Evolutionary conservation across 2,888 invertebrate genomes (phyloP).

Genomic region (Drosophila mimetica): DNA sequence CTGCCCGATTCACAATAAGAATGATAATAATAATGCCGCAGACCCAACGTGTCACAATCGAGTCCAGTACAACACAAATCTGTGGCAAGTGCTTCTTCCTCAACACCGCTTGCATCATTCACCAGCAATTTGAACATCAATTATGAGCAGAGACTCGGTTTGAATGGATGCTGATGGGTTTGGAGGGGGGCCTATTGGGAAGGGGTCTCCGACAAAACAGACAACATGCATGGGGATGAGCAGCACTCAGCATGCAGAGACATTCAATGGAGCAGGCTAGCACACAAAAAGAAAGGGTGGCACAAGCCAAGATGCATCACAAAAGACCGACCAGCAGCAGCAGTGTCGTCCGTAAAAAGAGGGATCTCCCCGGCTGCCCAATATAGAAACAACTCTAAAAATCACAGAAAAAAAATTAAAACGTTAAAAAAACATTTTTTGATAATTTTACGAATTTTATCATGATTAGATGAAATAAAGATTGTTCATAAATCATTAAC

Average conservation of each 20-base stretch:
- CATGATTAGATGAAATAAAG: no score
- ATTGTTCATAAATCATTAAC: no score
- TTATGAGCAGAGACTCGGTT: conserved; percentile 58
- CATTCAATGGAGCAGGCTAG: conserved; percentile 41
- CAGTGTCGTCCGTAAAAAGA: conserved; percentile 3
- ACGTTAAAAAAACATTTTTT: no score
- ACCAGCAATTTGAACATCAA: conserved; percentile 78
- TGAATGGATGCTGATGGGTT: conserved; percentile 49
- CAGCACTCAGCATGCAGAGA: conserved; percentile 67
- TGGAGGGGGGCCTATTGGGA: background rate
- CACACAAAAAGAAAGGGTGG: conserved; percentile 54
- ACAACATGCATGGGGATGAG: conserved; percentile 49
- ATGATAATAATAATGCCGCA: conserved; percentile 19
- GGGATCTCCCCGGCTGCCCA: background rate
- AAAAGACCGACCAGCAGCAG: conserved; percentile 56
- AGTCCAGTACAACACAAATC: conserved; percentile 46
- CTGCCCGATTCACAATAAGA: conserved; percentile 37
- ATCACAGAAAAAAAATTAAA: no score
- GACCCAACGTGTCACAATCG: conserved; percentile 36
- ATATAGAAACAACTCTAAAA: no score
- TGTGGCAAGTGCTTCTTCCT: conserved; percentile 77
- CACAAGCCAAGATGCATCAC: conserved; percentile 72
- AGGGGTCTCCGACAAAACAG: conserved; percentile 19
- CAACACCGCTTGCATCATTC: conserved; percentile 64
- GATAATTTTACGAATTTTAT: no score